phyloP scores from a whole-genome alignment of 2,888 invertebrate genomes.

The Rhingia campestris region DNA sequence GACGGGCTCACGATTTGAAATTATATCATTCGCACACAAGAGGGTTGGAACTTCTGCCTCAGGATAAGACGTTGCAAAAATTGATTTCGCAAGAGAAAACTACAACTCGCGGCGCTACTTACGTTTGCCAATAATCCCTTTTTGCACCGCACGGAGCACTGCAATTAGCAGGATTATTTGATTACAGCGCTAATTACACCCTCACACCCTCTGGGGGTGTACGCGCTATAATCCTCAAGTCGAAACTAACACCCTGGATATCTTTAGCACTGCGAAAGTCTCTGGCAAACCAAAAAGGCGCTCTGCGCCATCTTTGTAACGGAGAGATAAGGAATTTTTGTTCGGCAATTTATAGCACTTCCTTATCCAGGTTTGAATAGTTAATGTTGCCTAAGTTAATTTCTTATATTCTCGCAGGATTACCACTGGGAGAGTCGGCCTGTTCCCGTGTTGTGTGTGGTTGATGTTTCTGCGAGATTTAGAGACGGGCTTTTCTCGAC shows the following conservation, averaged over 20 bases:
- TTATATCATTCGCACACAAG: constrained; percentile 40
- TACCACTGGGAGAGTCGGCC: constrained; percentile 42
- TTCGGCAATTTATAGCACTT: constrained; percentile 66
- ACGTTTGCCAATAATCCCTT: constrained; percentile 73
- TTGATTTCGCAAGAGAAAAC: constrained; percentile 54
- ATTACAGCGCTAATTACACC: constrained; percentile 75
- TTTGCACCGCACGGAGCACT: constrained; percentile 74
- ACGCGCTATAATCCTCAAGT: constrained; percentile 53
- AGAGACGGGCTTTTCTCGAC: not conserved
- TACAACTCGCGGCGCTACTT: not conserved
- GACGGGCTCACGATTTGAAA: constrained; percentile 48
- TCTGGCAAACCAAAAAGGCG: constrained; percentile 29
- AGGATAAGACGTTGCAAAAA: constrained; percentile 24
- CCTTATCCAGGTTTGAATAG: constrained; percentile 72
- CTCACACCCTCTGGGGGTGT: not conserved
- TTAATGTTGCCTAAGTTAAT: constrained; percentile 72
- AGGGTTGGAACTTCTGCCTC: not conserved
- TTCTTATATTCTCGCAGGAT: constrained; percentile 65
- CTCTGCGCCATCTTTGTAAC: constrained; percentile 26
- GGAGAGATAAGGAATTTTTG: constrained; percentile 64
- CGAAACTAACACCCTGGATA: constrained; percentile 13
- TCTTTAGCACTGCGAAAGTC: constrained; percentile 30
- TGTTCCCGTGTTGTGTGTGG: constrained; percentile 32
- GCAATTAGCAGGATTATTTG: constrained; percentile 78
- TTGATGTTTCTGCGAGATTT: constrained; percentile 1